Percentiles rank a stretch among this genome's conserved stretches.
Conservation (phyloP, 2,113 vertebrate genomes). For the Beaufortia kweichowensis region DNA sequence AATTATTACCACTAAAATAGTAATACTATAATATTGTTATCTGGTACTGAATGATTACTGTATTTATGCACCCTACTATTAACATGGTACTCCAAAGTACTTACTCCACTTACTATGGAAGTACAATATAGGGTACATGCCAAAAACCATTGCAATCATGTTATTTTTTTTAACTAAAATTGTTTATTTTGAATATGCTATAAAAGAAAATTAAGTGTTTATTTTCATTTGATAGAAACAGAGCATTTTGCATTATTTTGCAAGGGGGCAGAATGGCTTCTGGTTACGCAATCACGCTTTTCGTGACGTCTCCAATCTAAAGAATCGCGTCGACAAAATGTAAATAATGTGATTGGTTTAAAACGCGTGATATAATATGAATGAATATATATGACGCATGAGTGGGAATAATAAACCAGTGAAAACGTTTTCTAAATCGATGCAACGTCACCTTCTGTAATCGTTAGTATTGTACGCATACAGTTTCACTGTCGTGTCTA, state of each 20-base stretch:
- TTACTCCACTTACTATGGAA: too few species aligned
- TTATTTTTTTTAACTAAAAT: background rate
- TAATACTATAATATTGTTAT: background rate
- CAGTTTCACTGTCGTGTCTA: background rate
- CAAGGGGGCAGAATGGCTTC: too few species aligned
- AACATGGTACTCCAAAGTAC: too few species aligned
- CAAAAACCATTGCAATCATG: too few species aligned
- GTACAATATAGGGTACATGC: too few species aligned
- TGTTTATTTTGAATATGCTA: background rate
- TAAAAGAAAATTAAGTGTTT: background rate
- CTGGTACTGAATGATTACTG: background rate
- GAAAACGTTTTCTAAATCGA: background rate
- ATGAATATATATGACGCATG: background rate
- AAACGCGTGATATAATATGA: background rate
- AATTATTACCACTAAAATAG: too few species aligned
- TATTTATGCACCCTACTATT: background rate
- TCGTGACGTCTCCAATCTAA: background rate
- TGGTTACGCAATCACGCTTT: background rate
- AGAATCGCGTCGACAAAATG: background rate
- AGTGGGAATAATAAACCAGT: background rate
- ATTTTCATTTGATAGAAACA: background rate
- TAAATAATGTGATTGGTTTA: slow-evolving; percentile 1
- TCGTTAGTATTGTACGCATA: background rate
- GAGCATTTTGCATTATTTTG: too few species aligned
- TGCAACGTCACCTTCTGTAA: background rate